phyloP scores from a whole-genome alignment of 2,888 invertebrate genomes.

The Agrochola litura region DNA sequence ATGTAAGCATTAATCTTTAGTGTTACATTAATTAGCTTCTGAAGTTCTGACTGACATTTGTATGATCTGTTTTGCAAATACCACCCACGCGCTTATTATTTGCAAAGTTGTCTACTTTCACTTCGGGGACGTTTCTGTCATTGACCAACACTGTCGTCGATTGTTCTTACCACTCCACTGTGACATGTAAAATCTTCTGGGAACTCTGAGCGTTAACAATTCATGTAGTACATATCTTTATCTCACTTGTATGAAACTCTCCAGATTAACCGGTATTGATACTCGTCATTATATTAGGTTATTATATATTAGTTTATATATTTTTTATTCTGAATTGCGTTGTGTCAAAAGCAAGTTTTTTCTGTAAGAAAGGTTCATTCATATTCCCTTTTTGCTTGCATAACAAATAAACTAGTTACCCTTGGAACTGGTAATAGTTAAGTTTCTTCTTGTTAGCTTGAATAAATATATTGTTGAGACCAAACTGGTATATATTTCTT shows the following conservation, averaged over 20 bases:
- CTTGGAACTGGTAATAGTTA: slow-evolving; percentile 44
- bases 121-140: slow-evolving; percentile 68
- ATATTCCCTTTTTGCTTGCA: slow-evolving; percentile 53
- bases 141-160: slow-evolving; percentile 67
- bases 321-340: slow-evolving; percentile 42
- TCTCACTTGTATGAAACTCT: slow-evolving; percentile 36
- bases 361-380: slow-evolving; percentile 46
- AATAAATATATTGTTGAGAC: slow-evolving; percentile 26
- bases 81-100: slow-evolving; percentile 79
- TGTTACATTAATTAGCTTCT: slow-evolving; percentile 68
- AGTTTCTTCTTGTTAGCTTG: slow-evolving; percentile 19
- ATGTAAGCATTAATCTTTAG: slow-evolving; percentile 54
- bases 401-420: slow-evolving; percentile 46
- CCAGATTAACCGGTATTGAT: slow-evolving; percentile 53
- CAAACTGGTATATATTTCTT: slow-evolving; percentile 37
- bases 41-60: slow-evolving; percentile 69
- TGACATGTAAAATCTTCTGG: slow-evolving; percentile 29
- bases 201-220: slow-evolving; percentile 30
- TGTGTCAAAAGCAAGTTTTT: slow-evolving; percentile 51
- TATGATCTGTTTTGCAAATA: slow-evolving; percentile 78
- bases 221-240: slow-evolving; percentile 14
- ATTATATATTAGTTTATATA: slow-evolving; percentile 43
- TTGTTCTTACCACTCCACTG: slow-evolving; percentile 49
- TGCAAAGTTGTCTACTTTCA: slow-evolving; percentile 79
- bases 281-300: slow-evolving; percentile 42